A percentile compares a stretch with the other conserved stretches of the same genome.
These are phyloP conservation scores for Grus americana DNA, from an alignment of 2,113 vertebrate genomes.

Conservation along the genomic window DNA sequence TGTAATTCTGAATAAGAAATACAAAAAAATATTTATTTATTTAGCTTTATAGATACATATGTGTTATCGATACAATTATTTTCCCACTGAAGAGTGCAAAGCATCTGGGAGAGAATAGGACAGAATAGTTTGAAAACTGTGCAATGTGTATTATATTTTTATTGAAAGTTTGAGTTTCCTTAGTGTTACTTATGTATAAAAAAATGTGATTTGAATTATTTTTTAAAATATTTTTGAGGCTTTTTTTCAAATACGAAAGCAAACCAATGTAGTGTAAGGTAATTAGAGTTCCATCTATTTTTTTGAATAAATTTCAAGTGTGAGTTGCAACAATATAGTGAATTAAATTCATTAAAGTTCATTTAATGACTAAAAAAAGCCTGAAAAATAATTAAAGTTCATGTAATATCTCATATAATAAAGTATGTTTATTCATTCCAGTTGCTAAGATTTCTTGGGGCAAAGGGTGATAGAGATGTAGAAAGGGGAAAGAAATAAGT, in stretches of 20 bases:
- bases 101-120: background rate
- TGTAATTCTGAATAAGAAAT: background rate
- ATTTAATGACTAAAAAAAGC: background rate
- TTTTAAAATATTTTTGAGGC: background rate
- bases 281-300: background rate
- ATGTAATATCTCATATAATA: background rate
- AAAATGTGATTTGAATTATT: background rate
- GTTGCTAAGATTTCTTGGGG: background rate
- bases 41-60: background rate
- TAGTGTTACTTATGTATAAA: background rate
- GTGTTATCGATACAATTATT: background rate
- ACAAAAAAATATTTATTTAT: background rate
- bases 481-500: background rate
- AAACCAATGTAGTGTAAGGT: background rate
- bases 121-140: background rate
- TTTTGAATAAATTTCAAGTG: background rate
- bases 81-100: background rate
- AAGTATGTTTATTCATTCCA: background rate
- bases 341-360: background rate
- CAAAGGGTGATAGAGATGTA: background rate
- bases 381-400: background rate
- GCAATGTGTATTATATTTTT: background rate
- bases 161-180: background rate
- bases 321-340: background rate
- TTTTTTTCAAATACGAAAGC: background rate